Evolutionary conservation across 2,797 vertebrate species (phyloP), one percentile per base, ranked within the genome.

Genomic region (Lepilemur ruficaudatus): DNA sequence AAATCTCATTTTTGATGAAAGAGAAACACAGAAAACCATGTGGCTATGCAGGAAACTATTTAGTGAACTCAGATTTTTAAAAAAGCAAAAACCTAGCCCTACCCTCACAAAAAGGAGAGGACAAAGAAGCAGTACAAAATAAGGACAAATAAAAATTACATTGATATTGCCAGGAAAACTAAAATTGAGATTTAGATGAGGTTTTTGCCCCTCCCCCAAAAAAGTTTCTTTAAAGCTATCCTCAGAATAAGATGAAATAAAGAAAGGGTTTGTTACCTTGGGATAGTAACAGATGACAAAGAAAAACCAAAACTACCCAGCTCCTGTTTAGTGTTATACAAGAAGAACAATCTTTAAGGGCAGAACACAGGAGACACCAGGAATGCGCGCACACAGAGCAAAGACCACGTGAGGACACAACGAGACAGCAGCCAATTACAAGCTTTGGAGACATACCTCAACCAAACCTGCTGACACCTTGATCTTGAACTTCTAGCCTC

Each of bases 261-360:
- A 67, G 8, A 18, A 35, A 72, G 59, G 11, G 10, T 55, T 43
- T 65, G 38, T 7, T 32, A 8, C 2, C 15, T 28, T 18, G 32
- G 55, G 32, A 3, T 1, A 41, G 22, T 38, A 65, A 35, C 13
- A 84, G 46, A 50, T 17, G 20, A n/a, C 52, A 57, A 25, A 69
- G 59, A 38, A 61, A 25, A 46, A n/a, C 43, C 46, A 35, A 15
- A 70, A 43, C 13, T 35, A n/a, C 17, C 25, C 8, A 7, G 65
- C 35, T 61, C 67, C 43, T 6, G 4, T 2, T 61, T 3, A 23
- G 25, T 4, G 2, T 9, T 30, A 7, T 0, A 32, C 10, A 20
- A 52, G 57, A 20, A 59, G 38, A 35, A n/a, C 13, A 25, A 25
- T 2, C 8, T 12, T 22, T 28, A 15, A 35, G 10, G 52, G 13